Conservation (phyloP, 2,888 invertebrate species). For the Seira sanloemensis region DNA sequence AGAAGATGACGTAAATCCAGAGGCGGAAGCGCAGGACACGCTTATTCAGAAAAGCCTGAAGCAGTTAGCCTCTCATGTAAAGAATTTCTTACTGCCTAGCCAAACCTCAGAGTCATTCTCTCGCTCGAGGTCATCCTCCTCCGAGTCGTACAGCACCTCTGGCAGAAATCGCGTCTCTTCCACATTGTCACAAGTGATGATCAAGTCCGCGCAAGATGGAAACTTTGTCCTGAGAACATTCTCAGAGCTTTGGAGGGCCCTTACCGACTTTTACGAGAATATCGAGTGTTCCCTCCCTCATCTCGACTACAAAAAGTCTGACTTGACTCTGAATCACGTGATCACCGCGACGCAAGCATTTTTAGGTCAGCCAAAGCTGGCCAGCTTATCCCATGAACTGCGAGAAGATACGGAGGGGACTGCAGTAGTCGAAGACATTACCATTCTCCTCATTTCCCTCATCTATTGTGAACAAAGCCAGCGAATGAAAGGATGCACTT, state of each 20-base stretch:
- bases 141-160: neutral
- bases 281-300: slow-evolving; percentile 34
- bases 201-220: slow-evolving; percentile 6
- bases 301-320: slow-evolving; percentile 46
- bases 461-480: slow-evolving; percentile 24
- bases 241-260: slow-evolving; percentile 27
- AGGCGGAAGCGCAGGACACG: neutral
- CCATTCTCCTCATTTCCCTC: slow-evolving; percentile 25
- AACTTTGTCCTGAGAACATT: slow-evolving; percentile 9
- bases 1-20: no score
- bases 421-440: slow-evolving; percentile 22
- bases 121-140: neutral
- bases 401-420: neutral
- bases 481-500: neutral
- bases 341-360: slow-evolving; percentile 44
- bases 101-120: neutral
- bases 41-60: neutral
- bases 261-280: slow-evolving; percentile 40
- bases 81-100: neutral
- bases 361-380: slow-evolving; percentile 56
- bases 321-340: slow-evolving; percentile 47
- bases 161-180: slow-evolving; percentile 14
- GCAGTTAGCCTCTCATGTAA: neutral
- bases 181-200: slow-evolving; percentile 19
- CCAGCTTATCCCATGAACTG: slow-evolving; percentile 45